Evolutionary conservation across 2,113 vertebrate genomes (phyloP).

Genomic region (Bubo blakistoni): DNA sequence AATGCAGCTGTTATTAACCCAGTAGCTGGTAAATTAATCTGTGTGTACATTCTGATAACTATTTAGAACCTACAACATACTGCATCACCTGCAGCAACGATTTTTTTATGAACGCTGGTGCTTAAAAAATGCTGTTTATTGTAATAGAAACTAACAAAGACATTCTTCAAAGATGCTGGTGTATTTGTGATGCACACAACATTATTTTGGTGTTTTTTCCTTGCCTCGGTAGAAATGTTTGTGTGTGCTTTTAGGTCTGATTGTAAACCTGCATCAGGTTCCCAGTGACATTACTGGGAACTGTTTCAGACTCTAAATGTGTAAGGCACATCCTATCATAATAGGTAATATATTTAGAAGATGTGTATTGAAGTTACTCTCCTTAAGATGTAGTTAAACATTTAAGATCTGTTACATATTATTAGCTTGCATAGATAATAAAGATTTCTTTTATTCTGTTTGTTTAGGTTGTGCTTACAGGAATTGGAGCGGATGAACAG

Average conservation of each 20-base stretch:
- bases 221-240: background rate
- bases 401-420: background rate
- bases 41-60: background rate
- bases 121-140: background rate
- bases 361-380: background rate
- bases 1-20: background rate
- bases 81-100: accelerated
- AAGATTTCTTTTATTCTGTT: background rate
- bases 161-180: background rate
- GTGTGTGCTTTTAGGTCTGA: background rate
- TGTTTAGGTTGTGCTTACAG: conserved; percentile 86
- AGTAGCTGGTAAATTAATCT: background rate
- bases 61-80: background rate
- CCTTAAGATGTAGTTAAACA: background rate
- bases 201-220: background rate
- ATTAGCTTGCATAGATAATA: background rate
- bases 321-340: background rate
- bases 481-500: conserved; percentile 95
- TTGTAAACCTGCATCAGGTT: background rate
- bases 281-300: background rate
- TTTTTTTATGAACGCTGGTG: background rate
- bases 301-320: background rate
- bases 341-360: background rate
- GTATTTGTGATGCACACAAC: background rate
- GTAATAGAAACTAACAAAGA: background rate